These are phyloP conservation scores for Pogonomyrmex californicus DNA, from an alignment of 1,140 invertebrate genomes.

Conservation along the genomic window DNA sequence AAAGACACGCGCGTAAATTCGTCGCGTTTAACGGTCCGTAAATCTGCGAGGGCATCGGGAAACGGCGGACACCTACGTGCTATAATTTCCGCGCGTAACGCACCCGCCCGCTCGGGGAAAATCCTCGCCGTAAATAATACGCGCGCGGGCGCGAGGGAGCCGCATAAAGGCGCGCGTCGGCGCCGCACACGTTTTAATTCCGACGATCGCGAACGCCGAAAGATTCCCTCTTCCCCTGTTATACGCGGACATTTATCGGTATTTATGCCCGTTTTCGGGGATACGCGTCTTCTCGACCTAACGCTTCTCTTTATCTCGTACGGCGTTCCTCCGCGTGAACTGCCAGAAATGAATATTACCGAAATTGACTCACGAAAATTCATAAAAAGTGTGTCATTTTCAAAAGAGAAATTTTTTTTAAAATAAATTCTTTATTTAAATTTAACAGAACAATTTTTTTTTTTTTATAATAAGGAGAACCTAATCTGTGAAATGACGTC, in stretches of 20 bases:
- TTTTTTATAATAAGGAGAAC: background rate
- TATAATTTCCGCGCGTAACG: constrained; percentile 68
- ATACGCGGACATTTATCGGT: constrained; percentile 47
- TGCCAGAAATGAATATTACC: constrained; percentile 10
- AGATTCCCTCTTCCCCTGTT: constrained; percentile 1
- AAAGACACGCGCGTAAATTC: constrained; percentile 68
- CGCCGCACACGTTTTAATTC: constrained; percentile 60
- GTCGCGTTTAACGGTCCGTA: constrained; percentile 72
- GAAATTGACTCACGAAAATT: background rate
- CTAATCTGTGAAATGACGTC: background rate
- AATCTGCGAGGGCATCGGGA: constrained; percentile 68
- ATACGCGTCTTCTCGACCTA: background rate
- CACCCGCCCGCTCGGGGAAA: background rate
- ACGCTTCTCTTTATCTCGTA: background rate
- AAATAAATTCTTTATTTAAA: background rate
- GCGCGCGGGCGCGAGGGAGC: background rate
- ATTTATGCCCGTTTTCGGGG: constrained; percentile 41
- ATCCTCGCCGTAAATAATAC: constrained; percentile 65
- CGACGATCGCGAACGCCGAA: background rate
- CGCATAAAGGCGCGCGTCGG: constrained; percentile 36
- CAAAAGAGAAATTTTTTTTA: too few relatives aligned
- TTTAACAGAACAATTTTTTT: background rate
- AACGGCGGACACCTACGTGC: constrained; percentile 69
- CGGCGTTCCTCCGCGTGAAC: background rate
- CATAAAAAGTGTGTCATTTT: background rate